Evolutionary conservation across 2,888 invertebrate genomes (phyloP).

Genomic region (Phaonia tiefii): DNA sequence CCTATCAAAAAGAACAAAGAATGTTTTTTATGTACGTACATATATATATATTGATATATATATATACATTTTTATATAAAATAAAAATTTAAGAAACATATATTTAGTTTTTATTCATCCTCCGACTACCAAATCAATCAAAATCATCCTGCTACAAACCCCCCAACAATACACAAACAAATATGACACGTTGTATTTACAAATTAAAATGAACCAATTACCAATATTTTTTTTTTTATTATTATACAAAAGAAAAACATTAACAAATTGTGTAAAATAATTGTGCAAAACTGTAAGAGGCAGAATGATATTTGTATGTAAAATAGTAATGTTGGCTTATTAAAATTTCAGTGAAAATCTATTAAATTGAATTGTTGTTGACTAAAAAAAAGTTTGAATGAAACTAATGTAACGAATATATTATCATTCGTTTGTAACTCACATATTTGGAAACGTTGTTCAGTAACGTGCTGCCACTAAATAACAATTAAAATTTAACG

Average conservation of each 20-base stretch:
- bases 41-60: neutral
- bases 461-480: too few species aligned
- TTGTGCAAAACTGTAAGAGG: too few species aligned
- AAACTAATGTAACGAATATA: slow-evolving; percentile 19
- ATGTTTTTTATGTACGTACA: slow-evolving; percentile 23
- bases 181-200: neutral
- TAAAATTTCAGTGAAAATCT: slow-evolving; percentile 26
- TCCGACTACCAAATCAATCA: neutral
- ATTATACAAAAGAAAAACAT: too few species aligned
- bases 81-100: too few species aligned
- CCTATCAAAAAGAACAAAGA: slow-evolving; percentile 11
- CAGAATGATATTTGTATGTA: too few species aligned
- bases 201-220: too few species aligned
- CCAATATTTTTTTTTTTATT: too few species aligned
- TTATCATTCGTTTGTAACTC: slow-evolving; percentile 28
- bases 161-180: neutral
- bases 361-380: slow-evolving; percentile 43
- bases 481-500: too few species aligned
- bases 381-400: slow-evolving; percentile 12
- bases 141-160: neutral
- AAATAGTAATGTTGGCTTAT: slow-evolving; percentile 50
- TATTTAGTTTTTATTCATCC: neutral
- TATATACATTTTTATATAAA: slow-evolving; percentile 12
- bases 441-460: too few species aligned
- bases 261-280: too few species aligned